Conservation (phyloP, 1,140 invertebrate species). For the Solenopsis fugax region DNA sequence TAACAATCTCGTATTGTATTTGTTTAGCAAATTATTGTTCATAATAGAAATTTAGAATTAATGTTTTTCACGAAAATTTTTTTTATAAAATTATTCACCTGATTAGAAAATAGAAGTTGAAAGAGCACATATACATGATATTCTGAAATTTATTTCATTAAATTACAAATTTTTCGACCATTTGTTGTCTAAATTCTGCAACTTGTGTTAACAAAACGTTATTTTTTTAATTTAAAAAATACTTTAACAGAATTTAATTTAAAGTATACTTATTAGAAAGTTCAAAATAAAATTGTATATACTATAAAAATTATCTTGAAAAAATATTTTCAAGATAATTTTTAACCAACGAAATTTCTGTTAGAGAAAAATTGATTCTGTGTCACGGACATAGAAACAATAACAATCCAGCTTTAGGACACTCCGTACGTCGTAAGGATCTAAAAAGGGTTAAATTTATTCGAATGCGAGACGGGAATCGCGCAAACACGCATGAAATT, state of each 20-base stretch:
- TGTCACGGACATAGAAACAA: neutral
- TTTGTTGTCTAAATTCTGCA: neutral
- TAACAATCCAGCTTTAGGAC: neutral
- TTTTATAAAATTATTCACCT: neutral
- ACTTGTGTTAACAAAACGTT: neutral
- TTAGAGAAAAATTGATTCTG: neutral
- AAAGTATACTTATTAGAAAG: neutral
- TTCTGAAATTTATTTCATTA: neutral
- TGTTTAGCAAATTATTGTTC: neutral
- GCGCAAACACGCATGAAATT: conserved; percentile 13
- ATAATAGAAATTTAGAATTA: too few species aligned
- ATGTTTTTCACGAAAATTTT: too few species aligned
- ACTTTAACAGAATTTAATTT: neutral
- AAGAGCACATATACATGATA: neutral
- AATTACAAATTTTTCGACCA: neutral
- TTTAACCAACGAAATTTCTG: neutral
- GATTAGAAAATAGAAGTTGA: neutral
- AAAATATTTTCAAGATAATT: too few species aligned
- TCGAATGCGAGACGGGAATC: neutral
- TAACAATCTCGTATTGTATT: neutral
- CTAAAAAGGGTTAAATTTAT: conserved; percentile 1
- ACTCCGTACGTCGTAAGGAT: neutral
- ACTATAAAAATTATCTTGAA: neutral
- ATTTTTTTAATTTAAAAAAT: neutral
- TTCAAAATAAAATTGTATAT: neutral